Base-by-base conservation (phyloP, 2,888 invertebrate species). In the Aradus depressus region DNA sequence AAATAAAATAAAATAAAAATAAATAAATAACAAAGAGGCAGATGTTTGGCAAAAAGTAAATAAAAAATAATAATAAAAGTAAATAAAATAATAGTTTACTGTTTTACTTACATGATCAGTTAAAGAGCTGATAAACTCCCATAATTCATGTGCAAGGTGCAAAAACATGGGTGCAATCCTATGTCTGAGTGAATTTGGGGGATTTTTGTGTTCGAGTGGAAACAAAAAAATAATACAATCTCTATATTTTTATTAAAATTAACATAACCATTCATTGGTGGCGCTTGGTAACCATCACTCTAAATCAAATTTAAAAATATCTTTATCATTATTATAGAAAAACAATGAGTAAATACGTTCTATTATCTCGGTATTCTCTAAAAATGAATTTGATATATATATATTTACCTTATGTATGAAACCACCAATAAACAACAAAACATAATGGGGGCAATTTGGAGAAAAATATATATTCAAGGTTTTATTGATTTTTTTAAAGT, bases 231-330 rank as follows among this genome's bases (percentile, higher is more conserved):
- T n/a, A n/a, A n/a, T n/a, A n/a, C n/a, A n/a, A n/a, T n/a, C n/a
- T n/a, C n/a, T n/a, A n/a, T n/a, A n/a, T n/a, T n/a, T n/a, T n/a
- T n/a, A n/a, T n/a, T n/a, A n/a, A n/a, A n/a, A n/a, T n/a, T n/a
- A 34, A 34, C 44, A 44, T 44, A 44, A 44, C 44, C 44, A 31
- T 19, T 44, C n/a, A n/a, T n/a, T 19, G 31, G 14, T 42, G 6
- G 32, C 22, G 44, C 12, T 31, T 44, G 44, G 44, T 44, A 44
- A 44, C 44, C 44, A 44, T 44, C 23, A 35, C 44, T 44, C 22
- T 35, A 23, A 44, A 44, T 28, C 10, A 12, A 4, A 14, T 44
- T 22, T 1, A 44, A 44, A 28, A 35, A 42, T 26, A 26, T 42
- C 19, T 18, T 6, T 34, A 34, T 34, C 4, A 34, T 14, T 12